A percentile compares a stretch with the other conserved stretches of the same genome.
Conservation (phyloP, 2,797 vertebrate species). For the Psittacula echo region DNA sequence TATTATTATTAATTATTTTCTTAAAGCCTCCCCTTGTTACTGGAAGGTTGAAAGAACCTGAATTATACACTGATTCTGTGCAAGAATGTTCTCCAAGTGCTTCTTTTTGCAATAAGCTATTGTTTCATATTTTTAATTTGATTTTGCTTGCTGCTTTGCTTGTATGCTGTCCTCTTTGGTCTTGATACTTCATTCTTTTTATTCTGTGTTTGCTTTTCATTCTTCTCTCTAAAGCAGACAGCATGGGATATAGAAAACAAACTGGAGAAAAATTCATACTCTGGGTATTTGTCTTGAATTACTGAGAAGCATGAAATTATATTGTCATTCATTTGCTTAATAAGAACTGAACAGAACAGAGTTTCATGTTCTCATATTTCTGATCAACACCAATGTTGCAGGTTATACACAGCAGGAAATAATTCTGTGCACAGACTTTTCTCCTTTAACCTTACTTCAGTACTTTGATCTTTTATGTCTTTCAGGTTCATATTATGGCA, state of each 20-base stretch:
- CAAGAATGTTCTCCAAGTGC: not conserved
- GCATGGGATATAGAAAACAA: not conserved
- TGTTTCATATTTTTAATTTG: not conserved
- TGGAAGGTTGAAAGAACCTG: not conserved
- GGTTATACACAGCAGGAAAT: not conserved
- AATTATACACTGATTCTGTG: not conserved
- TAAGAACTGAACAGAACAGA: not conserved
- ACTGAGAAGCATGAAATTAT: not conserved
- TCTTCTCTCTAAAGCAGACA: constrained; percentile 20
- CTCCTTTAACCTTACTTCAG: not conserved
- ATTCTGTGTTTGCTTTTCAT: constrained; percentile 16
- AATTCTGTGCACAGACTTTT: not conserved
- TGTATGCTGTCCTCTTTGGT: not conserved
- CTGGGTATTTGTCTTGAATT: constrained; percentile 25
- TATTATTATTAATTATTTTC: not conserved
- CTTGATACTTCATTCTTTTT: not conserved
- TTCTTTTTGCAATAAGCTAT: not conserved
- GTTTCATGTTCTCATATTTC: not conserved
- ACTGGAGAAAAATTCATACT: not conserved
- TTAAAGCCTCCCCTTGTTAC: accelerated
- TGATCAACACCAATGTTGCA: not conserved
- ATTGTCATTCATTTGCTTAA: not conserved
- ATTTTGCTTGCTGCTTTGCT: not conserved
- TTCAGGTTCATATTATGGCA: not conserved
- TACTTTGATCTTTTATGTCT: not conserved